Evolutionary conservation across 2,888 invertebrate species (phyloP).

Genomic region (Pammene fasciana): DNA sequence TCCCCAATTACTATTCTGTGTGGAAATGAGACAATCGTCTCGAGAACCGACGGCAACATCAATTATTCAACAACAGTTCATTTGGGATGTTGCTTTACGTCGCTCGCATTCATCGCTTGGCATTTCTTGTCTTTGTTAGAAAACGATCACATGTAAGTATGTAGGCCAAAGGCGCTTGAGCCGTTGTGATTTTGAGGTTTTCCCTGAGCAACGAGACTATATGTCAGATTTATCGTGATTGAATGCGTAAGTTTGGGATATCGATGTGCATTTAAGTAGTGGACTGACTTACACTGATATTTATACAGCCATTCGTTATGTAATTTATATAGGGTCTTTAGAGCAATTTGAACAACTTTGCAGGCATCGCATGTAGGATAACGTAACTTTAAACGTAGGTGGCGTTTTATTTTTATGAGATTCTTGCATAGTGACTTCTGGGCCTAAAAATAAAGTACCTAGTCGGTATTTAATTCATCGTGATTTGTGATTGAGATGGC

Average conservation of each 20-base stretch:
- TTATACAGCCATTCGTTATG: too few relatives aligned
- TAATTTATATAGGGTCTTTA: too few relatives aligned
- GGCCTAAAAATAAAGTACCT: too few relatives aligned
- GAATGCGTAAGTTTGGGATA: slow-evolving; percentile 6
- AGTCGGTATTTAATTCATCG: too few relatives aligned
- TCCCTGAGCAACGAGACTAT: slow-evolving; percentile 30
- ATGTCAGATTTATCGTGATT: slow-evolving; percentile 32
- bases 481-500: too few relatives aligned
- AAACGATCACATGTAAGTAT: not conserved
- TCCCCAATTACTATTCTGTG: slow-evolving; percentile 39
- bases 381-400: too few relatives aligned
- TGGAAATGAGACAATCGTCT: slow-evolving; percentile 41
- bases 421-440: too few relatives aligned
- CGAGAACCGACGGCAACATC: slow-evolving; percentile 48
- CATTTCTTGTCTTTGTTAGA: slow-evolving; percentile 5
- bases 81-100: slow-evolving; percentile 51
- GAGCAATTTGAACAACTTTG: too few relatives aligned
- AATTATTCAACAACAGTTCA: slow-evolving; percentile 59
- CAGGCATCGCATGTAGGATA: too few relatives aligned
- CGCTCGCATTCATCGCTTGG: slow-evolving; percentile 47
- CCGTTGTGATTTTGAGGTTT: not conserved
- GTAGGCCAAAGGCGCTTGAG: not conserved
- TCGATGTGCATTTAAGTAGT: slow-evolving; percentile 18
- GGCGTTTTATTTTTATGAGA: too few relatives aligned
- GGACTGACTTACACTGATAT: too few relatives aligned